Evolutionary conservation across 2,113 vertebrate species (phyloP).

Genomic region (Alectura lathami): DNA sequence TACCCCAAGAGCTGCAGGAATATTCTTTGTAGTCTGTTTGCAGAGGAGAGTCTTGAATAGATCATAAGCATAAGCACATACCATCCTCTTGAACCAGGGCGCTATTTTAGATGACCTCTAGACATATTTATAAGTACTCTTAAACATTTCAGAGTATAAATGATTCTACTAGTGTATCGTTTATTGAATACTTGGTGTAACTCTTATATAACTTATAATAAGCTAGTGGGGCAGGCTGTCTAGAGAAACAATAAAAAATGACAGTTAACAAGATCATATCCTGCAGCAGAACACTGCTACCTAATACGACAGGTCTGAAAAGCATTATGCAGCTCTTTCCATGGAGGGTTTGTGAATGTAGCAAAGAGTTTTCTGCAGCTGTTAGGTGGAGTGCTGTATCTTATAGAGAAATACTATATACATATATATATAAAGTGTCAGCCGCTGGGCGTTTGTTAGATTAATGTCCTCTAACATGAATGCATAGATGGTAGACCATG

Average conservation of each 20-base stretch:
- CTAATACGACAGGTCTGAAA: not conserved
- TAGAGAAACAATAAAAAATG: not conserved
- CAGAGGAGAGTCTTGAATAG: not conserved
- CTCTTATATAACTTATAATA: not conserved
- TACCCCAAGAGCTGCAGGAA: not conserved
- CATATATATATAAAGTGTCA: constrained; percentile 31
- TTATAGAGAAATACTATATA: not conserved
- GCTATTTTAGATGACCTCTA: not conserved
- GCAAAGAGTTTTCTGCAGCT: constrained; percentile 12
- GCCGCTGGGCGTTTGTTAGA: constrained; percentile 52
- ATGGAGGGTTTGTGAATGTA: fast-evolving
- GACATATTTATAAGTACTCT: not conserved
- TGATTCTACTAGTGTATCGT: not conserved
- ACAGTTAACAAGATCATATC: not conserved
- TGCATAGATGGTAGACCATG: constrained; percentile 41
- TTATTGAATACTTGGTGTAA: not conserved
- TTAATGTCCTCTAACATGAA: constrained; percentile 62
- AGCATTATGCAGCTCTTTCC: not conserved
- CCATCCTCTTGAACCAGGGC: not conserved
- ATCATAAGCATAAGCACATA: not conserved
- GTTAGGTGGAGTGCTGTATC: not conserved
- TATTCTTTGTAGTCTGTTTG: not conserved
- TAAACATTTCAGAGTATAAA: not conserved
- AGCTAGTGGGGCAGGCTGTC: not conserved
- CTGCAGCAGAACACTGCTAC: not conserved